phyloP scores from a whole-genome alignment of 1,140 invertebrate species.

The Hermatobates lingyangjiaoensis region DNA sequence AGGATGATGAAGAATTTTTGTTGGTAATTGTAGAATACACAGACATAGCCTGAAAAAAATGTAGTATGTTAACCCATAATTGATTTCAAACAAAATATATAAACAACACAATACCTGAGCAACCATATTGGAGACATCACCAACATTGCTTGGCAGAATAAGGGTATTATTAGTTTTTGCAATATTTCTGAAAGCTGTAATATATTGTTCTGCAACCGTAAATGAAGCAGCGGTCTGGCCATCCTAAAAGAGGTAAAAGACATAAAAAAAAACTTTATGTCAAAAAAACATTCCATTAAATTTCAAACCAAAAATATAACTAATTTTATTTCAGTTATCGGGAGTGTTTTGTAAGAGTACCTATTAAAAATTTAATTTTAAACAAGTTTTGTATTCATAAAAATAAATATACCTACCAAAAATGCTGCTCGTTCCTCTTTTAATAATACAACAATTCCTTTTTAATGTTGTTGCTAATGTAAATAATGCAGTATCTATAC shows the following conservation, averaged over 20 bases:
- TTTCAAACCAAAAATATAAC: background rate
- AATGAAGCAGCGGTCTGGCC: conserved; percentile 77
- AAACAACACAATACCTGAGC: conserved; percentile 41
- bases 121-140: conserved; percentile 67
- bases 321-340: background rate
- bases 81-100: conserved; percentile 1
- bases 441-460: too few species aligned
- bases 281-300: background rate
- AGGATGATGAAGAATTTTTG: background rate
- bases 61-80: background rate
- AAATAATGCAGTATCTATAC: too few species aligned
- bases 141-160: conserved; percentile 76
- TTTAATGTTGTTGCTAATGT: too few species aligned
- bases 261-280: background rate
- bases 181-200: conserved; percentile 77
- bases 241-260: too few species aligned
- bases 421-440: background rate
- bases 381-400: background rate
- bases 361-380: background rate
- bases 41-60: conserved; percentile 9
- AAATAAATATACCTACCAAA: background rate
- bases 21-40: conserved; percentile 6
- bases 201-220: conserved; percentile 88
- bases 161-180: conserved; percentile 88
- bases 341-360: background rate